Conservation (phyloP, 2,797 vertebrate genomes). For the Lepus oiostolus region DNA sequence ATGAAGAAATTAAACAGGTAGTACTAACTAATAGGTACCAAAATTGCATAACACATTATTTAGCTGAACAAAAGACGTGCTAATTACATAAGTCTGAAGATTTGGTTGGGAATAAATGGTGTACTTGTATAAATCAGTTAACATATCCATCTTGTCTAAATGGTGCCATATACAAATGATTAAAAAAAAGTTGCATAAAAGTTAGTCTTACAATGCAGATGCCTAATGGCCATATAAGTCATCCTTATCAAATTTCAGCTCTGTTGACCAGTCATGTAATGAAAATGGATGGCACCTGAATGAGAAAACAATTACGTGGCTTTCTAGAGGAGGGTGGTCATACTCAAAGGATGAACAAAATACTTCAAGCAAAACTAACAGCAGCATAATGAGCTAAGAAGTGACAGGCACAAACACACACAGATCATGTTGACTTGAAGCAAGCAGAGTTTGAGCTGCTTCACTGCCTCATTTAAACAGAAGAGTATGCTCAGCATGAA, state of each 20-base stretch:
- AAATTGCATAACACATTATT: constrained; percentile 49
- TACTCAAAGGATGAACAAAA: constrained; percentile 72
- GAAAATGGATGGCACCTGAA: constrained; percentile 78
- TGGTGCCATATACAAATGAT: constrained; percentile 60
- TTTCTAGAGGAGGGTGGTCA: constrained; percentile 57
- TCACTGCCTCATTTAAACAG: constrained; percentile 68
- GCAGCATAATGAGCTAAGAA: constrained; percentile 74
- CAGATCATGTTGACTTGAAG: constrained; percentile 60
- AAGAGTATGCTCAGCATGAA: constrained; percentile 61
- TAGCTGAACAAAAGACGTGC: constrained; percentile 39
- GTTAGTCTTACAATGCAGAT: constrained; percentile 66
- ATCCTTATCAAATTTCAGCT: constrained; percentile 62
- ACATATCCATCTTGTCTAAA: constrained; percentile 55
- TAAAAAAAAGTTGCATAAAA: constrained; percentile 64
- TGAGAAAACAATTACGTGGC: constrained; percentile 72
- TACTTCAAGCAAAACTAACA: constrained; percentile 80
- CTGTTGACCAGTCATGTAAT: constrained; percentile 70
- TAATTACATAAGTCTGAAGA: constrained; percentile 65
- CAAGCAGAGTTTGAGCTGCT: constrained; percentile 26
- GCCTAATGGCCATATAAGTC: constrained; percentile 64
- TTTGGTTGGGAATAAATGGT: constrained; percentile 40
- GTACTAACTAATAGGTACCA: constrained; percentile 19
- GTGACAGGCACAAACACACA: constrained; percentile 43
- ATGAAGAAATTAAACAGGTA: constrained; percentile 58
- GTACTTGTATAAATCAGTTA: not conserved